A percentile compares a stretch with the other conserved stretches of the same genome.
Evolutionary conservation across 1,140 invertebrate genomes (phyloP).

Genomic region (Drosophila sechellia): DNA sequence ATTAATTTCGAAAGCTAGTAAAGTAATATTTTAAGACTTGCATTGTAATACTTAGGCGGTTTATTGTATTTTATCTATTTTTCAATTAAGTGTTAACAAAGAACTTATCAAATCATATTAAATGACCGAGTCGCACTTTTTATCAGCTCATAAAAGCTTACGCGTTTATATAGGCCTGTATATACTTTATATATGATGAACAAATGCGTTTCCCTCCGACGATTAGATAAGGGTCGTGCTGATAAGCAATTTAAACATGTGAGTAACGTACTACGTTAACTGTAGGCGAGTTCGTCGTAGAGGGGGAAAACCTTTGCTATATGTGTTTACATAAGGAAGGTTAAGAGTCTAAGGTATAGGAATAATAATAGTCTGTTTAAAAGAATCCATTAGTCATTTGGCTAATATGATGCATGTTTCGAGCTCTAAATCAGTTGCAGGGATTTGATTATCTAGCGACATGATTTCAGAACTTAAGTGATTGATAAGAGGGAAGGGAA

Average conservation of each 20-base stretch:
- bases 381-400: no score
- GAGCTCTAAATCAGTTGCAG: no score
- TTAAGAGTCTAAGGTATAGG: no score
- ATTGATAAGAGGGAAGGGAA: conserved; percentile 24
- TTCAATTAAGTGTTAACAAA: neutral
- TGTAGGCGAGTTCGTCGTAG: neutral
- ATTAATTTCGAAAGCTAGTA: neutral
- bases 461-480: conserved; percentile 1
- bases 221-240: conserved; percentile 35
- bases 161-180: conserved; percentile 16
- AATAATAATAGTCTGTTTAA: no score
- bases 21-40: neutral
- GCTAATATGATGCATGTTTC: no score
- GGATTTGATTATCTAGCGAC: conserved; percentile 2
- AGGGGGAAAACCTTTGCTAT: conserved; percentile 9
- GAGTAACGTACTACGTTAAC: conserved; percentile 27
- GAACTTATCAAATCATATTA: neutral
- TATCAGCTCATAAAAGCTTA: conserved; percentile 19
- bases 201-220: conserved; percentile 32
- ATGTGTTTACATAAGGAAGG: conserved; percentile 13
- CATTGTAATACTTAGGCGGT: no score
- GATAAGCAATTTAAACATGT: conserved; percentile 27
- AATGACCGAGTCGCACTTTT: conserved; percentile 16
- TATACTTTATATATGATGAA: conserved; percentile 38
- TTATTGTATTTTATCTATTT: neutral